phyloP scores from a whole-genome alignment of 2,888 invertebrate species.

The Pandemis cinnamomeana region DNA sequence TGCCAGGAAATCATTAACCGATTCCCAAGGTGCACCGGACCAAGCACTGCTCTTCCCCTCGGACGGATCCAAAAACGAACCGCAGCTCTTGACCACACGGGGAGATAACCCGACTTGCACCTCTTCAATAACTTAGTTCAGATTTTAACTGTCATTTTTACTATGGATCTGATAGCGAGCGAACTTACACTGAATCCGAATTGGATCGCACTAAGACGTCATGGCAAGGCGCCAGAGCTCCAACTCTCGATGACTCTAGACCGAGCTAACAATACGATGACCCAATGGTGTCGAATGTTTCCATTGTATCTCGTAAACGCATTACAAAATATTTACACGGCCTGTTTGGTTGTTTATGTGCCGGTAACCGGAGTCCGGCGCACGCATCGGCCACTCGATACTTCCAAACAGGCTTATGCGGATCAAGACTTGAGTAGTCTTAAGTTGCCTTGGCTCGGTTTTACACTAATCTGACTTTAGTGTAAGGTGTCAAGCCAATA shows the following conservation, averaged over 20 bases:
- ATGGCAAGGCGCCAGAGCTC: background rate
- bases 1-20: too few species aligned
- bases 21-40: too few species aligned
- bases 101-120: too few species aligned
- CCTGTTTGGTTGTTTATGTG: constrained; percentile 36
- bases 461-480: background rate
- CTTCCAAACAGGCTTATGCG: constrained; percentile 17
- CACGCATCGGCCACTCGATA: constrained; percentile 20
- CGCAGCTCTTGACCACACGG: too few species aligned
- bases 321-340: constrained; percentile 38
- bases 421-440: background rate
- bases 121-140: too few species aligned
- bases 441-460: background rate
- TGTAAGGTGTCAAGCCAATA: background rate
- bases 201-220: too few species aligned
- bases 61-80: too few species aligned
- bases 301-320: constrained; percentile 35
- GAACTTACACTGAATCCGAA: too few species aligned
- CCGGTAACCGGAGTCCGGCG: constrained; percentile 11
- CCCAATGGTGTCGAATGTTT: constrained; percentile 31
- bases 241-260: background rate
- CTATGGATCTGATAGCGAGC: too few species aligned
- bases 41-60: too few species aligned
- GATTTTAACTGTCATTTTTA: too few species aligned
- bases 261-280: constrained; percentile 34